Conservation (phyloP, 2,113 vertebrate genomes). For the Quiscalus mexicanus region DNA sequence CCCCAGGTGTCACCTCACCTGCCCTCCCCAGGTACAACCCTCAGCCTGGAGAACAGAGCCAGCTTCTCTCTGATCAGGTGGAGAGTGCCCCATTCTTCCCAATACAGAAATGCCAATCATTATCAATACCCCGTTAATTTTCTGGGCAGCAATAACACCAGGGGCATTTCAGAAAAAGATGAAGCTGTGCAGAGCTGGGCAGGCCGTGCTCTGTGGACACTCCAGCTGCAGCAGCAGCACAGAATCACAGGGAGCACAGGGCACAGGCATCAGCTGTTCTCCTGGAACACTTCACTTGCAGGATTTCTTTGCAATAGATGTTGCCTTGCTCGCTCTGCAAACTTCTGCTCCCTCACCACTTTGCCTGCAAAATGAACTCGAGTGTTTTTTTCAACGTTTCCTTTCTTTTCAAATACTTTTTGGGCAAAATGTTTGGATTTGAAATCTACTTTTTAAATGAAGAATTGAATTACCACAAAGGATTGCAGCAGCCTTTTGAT, state of each 20-base stretch:
- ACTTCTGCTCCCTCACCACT: not conserved
- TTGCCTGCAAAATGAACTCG: not conserved
- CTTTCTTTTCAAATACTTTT: not conserved
- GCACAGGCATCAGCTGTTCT: not conserved
- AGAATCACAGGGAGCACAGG: not conserved
- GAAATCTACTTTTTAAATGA: not conserved
- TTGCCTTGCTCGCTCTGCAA: not conserved
- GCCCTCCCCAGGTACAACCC: not conserved
- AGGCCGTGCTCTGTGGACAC: not conserved
- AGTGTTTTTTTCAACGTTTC: not conserved
- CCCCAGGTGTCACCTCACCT: not conserved
- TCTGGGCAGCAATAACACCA: not conserved
- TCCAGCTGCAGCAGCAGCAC: not conserved
- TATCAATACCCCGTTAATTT: not conserved
- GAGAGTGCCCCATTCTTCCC: accelerated
- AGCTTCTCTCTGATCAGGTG: not conserved
- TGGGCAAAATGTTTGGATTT: not conserved
- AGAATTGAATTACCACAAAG: not conserved
- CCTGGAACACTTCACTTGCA: not conserved
- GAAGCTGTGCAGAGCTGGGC: not conserved
- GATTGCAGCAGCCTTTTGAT: not conserved
- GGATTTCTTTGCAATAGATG: no score
- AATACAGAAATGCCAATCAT: not conserved
- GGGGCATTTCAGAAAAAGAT: not conserved
- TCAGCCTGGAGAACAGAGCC: accelerated